phyloP scores from a whole-genome alignment of 2,888 invertebrate species.

The Scaptomyza polygonia region DNA sequence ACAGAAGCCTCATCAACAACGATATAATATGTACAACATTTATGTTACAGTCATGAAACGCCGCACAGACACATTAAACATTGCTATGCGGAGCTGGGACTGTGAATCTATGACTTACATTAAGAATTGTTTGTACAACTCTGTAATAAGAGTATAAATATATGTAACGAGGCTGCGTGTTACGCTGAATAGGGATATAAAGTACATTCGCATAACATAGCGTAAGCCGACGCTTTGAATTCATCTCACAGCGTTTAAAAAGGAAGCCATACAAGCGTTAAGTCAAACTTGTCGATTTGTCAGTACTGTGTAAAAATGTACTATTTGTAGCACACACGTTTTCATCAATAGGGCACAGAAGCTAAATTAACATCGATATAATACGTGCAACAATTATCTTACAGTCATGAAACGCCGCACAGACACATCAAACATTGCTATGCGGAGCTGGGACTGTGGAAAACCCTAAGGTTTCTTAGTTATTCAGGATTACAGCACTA shows the following conservation, averaged over 20 bases:
- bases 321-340: slow-evolving; percentile 61
- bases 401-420: slow-evolving; percentile 81
- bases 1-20: slow-evolving; percentile 55
- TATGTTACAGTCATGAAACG: slow-evolving; percentile 80
- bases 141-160: background rate
- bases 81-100: slow-evolving; percentile 81
- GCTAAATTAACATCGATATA: slow-evolving; percentile 67
- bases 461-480: background rate
- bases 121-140: too few species aligned
- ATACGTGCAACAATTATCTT: slow-evolving; percentile 64
- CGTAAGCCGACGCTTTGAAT: slow-evolving; percentile 82
- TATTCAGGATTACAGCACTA: too few species aligned
- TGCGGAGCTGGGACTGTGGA: slow-evolving; percentile 82
- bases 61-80: slow-evolving; percentile 69
- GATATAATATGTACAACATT: slow-evolving; percentile 68
- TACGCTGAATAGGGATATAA: slow-evolving; percentile 73
- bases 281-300: slow-evolving; percentile 52
- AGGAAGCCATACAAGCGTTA: slow-evolving; percentile 44
- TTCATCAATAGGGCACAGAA: slow-evolving; percentile 51
- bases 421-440: slow-evolving; percentile 67
- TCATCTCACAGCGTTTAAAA: slow-evolving; percentile 81
- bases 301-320: slow-evolving; percentile 57
- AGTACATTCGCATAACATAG: slow-evolving; percentile 83
- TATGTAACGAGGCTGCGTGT: slow-evolving; percentile 84
- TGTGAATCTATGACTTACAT: slow-evolving; percentile 42